Base-by-base conservation (phyloP, 1,140 invertebrate species). In the Drosophila novamexicana region DNA sequence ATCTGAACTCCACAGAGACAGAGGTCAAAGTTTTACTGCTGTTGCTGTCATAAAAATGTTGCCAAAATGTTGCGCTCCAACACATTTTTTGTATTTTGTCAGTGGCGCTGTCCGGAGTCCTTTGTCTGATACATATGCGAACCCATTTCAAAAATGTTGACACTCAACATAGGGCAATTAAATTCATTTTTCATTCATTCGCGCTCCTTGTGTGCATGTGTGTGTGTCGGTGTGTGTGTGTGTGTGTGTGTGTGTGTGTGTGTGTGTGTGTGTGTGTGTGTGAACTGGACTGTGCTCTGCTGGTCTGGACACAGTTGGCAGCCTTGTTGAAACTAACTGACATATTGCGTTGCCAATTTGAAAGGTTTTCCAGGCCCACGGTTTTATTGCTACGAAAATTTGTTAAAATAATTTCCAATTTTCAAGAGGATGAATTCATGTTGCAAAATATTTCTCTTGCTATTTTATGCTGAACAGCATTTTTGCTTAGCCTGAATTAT, bases 91-190 rank as follows among this genome's bases (percentile, higher is more conserved):
- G 22, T 22, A 32, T 62, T 37, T 50, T 63, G 65, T 69, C 58
- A 7, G 71, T 57, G 9, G n/a, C 10, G 52, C 36, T 50, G 58
- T 70, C 72, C 54, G n/a, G 18, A 18, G 40, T 72, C 56, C 53
- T 72, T 71, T 65, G 70, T 68, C 64, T 37, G 70, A 47, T 62
- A 52, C 56, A 59, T 61, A 53, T 70, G 73, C 44, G 75, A 81
- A 88, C 84, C 84, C 84, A 88, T 88, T 88, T 88, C 84, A 88
- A 89, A 88, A 88, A 84, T 78, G 85, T 90, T 88, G 84, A 88
- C 84, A 88, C 84, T 79, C 80, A 81, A 83, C 84, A 88, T 84
- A 84, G 85, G 85, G 84, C 84, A 88, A 88, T 88, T 88, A 88
- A 89, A 88, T 89, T 88, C 84, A 88, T 88, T 88, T 89, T 89